These are phyloP conservation scores for Melanchra persicariae DNA, from an alignment of 2,888 invertebrate species.

Conservation along the genomic window DNA sequence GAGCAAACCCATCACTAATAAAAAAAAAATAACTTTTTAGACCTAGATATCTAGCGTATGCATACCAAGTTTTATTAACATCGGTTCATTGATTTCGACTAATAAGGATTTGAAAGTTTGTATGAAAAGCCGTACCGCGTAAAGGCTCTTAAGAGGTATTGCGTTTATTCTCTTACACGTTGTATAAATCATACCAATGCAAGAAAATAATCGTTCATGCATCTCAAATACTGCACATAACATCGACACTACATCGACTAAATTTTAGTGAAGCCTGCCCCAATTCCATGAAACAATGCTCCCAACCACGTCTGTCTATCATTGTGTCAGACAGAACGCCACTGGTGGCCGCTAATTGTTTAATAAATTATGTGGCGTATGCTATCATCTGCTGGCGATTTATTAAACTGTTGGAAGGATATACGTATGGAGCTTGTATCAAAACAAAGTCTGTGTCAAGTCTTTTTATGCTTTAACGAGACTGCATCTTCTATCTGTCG, in stretches of 20 bases:
- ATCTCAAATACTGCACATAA: not conserved
- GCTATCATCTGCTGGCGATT: slow-evolving; percentile 2
- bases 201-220: not conserved
- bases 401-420: not conserved
- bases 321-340: slow-evolving; percentile 39
- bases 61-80: no score
- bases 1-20: no score
- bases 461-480: no score
- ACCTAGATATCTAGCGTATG: no score
- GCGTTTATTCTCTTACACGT: not conserved
- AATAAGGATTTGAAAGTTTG: no score
- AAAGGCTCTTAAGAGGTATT: no score
- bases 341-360: slow-evolving; percentile 49
- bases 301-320: slow-evolving; percentile 37
- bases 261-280: slow-evolving; percentile 4
- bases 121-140: no score
- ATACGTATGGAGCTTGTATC: not conserved
- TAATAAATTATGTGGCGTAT: slow-evolving; percentile 36
- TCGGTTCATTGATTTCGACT: no score
- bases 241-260: not conserved
- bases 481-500: not conserved
- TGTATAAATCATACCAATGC: not conserved
- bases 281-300: slow-evolving; percentile 34
- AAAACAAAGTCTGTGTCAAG: not conserved
- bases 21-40: no score